Conservation (phyloP, 1,140 invertebrate species). For the Rhizoglyphus robini region DNA sequence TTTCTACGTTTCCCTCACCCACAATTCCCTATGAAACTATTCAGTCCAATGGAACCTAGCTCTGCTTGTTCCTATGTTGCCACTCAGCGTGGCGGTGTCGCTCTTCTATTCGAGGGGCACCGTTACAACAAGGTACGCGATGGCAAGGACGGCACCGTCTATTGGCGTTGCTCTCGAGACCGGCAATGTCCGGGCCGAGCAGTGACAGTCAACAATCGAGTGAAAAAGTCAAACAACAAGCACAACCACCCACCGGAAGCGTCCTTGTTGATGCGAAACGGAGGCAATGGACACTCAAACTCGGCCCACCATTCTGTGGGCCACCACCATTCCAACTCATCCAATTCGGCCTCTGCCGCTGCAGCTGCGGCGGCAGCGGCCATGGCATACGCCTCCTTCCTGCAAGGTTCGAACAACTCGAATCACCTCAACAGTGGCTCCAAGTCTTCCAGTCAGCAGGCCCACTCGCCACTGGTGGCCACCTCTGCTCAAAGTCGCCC, state of each 20-base stretch:
- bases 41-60: not conserved
- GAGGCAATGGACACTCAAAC: not conserved
- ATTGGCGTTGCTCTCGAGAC: conserved; percentile 30
- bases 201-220: conserved; percentile 30
- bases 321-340: not conserved
- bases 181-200: conserved; percentile 30
- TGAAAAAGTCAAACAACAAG: conserved; percentile 31
- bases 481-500: not conserved
- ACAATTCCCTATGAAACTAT: not conserved
- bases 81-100: conserved; percentile 30
- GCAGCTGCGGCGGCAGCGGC: conserved; percentile 12
- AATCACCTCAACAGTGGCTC: not conserved
- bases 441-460: not conserved
- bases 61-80: conserved; percentile 29
- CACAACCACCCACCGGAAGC: conserved; percentile 30
- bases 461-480: not conserved
- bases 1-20: not conserved
- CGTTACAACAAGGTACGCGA: conserved; percentile 31
- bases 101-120: conserved; percentile 30
- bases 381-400: not conserved
- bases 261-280: conserved; percentile 10
- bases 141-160: conserved; percentile 31
- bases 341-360: not conserved
- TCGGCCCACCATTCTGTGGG: not conserved
- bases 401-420: conserved; percentile 14